phyloP scores from a whole-genome alignment of 2,113 vertebrate genomes.

The Stegostoma tigrinum region DNA sequence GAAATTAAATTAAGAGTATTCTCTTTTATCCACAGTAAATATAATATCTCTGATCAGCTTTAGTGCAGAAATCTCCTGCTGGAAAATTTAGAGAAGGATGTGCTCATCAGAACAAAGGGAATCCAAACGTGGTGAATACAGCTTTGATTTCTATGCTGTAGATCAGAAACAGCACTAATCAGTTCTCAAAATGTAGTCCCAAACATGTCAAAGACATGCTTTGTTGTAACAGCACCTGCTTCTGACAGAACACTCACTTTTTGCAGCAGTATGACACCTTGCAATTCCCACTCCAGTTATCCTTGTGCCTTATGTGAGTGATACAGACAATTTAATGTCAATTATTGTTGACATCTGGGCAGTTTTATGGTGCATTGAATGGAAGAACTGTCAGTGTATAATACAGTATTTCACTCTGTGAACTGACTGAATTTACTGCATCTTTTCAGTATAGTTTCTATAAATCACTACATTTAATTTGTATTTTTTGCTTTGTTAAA shows the following conservation, averaged over 20 bases:
- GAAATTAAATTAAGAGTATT: background rate
- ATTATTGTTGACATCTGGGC: constrained; percentile 27
- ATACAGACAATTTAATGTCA: constrained; percentile 28
- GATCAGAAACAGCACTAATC: background rate
- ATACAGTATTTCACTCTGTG: constrained; percentile 13
- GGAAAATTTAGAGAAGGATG: background rate
- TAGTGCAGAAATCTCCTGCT: background rate
- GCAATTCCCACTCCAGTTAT: constrained; percentile 13
- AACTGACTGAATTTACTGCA: constrained; percentile 7
- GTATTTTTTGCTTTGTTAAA: background rate
- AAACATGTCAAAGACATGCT: background rate
- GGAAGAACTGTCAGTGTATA: background rate
- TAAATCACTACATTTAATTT: constrained; percentile 25
- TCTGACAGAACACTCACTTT: background rate
- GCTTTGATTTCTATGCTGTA: background rate
- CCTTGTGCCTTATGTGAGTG: background rate
- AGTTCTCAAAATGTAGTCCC: background rate
- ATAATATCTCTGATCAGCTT: too few species aligned
- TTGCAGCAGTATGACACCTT: background rate
- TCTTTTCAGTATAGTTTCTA: background rate
- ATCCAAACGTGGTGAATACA: background rate
- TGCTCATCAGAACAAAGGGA: background rate
- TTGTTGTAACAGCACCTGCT: background rate
- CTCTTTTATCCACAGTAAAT: background rate
- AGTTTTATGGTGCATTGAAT: constrained; percentile 30